Evolutionary conservation across 2,888 invertebrate genomes (phyloP).

Genomic region (Agrotis segetum): DNA sequence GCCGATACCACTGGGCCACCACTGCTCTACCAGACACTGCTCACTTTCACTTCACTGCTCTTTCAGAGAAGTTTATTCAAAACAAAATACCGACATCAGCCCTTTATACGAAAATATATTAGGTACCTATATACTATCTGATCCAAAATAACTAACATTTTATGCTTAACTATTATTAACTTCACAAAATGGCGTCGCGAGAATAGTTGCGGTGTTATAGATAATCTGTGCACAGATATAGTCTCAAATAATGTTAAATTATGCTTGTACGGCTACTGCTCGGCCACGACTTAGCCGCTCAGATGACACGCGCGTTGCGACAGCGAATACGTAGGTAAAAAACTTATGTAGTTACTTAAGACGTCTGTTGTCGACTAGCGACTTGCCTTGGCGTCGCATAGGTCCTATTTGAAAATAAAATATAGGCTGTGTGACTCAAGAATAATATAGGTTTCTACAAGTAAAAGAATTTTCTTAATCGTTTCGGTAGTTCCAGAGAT

Average conservation of each 20-base stretch:
- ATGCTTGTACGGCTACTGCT: background rate
- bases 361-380: too few species aligned
- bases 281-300: background rate
- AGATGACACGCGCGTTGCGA: background rate
- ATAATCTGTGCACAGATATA: constrained; percentile 42
- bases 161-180: constrained; percentile 16
- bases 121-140: constrained; percentile 5
- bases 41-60: too few species aligned
- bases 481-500: too few species aligned
- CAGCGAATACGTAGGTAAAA: background rate
- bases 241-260: constrained; percentile 40
- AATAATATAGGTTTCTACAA: too few species aligned
- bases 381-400: too few species aligned
- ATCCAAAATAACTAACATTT: constrained; percentile 35
- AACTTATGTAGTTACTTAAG: background rate
- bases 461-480: too few species aligned
- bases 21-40: too few species aligned
- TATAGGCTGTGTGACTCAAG: too few species aligned
- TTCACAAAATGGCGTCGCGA: constrained; percentile 29
- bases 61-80: constrained; percentile 23
- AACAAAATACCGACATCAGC: constrained; percentile 21
- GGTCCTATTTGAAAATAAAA: too few species aligned
- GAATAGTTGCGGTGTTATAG: constrained; percentile 53
- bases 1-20: too few species aligned
- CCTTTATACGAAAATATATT: constrained; percentile 12